Conservation (phyloP, 2,113 vertebrate species). For the Lagopus muta region DNA sequence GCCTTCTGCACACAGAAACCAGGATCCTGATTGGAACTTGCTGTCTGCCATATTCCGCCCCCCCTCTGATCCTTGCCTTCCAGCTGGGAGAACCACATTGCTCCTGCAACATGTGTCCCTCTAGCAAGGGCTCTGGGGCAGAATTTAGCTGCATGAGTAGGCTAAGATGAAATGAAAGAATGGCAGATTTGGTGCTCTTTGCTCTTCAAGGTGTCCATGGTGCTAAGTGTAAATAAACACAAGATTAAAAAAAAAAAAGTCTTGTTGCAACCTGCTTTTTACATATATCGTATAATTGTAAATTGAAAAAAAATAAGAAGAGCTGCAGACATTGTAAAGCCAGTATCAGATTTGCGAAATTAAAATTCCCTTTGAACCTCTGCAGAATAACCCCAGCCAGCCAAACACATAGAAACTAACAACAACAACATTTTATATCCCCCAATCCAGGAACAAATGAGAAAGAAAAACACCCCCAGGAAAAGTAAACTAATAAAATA, state of each 20-base stretch:
- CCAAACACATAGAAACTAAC: not conserved
- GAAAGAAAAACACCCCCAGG: not conserved
- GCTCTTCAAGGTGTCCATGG: fast-evolving
- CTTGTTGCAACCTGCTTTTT: not conserved
- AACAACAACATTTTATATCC: constrained; percentile 10
- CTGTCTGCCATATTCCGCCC: not conserved
- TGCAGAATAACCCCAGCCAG: not conserved
- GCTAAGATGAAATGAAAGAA: not conserved
- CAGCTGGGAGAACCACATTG: not conserved
- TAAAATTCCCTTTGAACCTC: not conserved
- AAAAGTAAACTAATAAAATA: constrained; percentile 44
- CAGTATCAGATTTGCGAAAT: not conserved
- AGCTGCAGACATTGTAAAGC: not conserved
- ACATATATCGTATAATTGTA: not conserved
- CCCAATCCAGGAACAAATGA: constrained; percentile 19
- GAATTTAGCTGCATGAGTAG: fast-evolving
- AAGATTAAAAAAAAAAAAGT: not conserved
- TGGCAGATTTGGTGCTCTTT: not conserved
- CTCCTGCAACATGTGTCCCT: not conserved
- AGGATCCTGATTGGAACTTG: not conserved
- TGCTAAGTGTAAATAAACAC: not conserved
- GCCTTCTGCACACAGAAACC: not conserved
- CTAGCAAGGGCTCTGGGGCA: not conserved
- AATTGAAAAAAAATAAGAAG: not conserved
- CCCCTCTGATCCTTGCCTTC: not conserved